Evolutionary conservation across 2,113 vertebrate genomes (phyloP), one percentile per base, ranked within the genome.

Genomic region (Laticauda laticaudata): DNA sequence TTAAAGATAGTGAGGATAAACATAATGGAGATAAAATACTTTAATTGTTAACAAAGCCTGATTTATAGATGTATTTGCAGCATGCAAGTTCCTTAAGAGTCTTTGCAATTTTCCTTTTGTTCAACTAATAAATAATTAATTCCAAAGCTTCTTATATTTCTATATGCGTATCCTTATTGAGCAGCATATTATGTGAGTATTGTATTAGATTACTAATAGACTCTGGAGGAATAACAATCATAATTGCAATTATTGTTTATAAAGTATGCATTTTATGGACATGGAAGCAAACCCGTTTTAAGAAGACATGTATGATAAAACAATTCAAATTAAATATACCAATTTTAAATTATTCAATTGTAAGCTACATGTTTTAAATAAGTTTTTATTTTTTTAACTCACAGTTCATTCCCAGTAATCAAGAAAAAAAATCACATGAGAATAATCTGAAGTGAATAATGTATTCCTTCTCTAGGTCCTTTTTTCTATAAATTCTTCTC

Each of bases 121-220:
- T 94, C 87, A 92, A 75, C 48, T 93, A 92, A 59, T 95, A 90
- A 95, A 86, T 93, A 94, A 95, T 93, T 97, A 94, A 90, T 94
- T 91, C 88, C 45, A 94, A 95, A 94, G 87, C 5, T 69, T 91
- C 57, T 93, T 94, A 6, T 10, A 88, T 95, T 93, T 93, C 45
- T 96, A 95, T 92, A 88, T 90, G 69, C 53, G 6, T 85, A 95
- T 93, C 90, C 51, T 95, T 97, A 81, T 95, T 95, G 92, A 94
- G 20, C 93, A 91, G 12, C 23, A 53, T 95, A 93, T 88, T 93
- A 92, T 24, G 23, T 95, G 94, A 94, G 88, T 90, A 95, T 95
- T 96, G 55, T 86, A 14, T 95, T 92, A 91, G 29, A 92, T 94
- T 97, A 93, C 81, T 91, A 51, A 64, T 96, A 92, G 93, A 94